Conservation (phyloP, 2,113 vertebrate genomes). For the Phalacrocorax pelagicus region DNA sequence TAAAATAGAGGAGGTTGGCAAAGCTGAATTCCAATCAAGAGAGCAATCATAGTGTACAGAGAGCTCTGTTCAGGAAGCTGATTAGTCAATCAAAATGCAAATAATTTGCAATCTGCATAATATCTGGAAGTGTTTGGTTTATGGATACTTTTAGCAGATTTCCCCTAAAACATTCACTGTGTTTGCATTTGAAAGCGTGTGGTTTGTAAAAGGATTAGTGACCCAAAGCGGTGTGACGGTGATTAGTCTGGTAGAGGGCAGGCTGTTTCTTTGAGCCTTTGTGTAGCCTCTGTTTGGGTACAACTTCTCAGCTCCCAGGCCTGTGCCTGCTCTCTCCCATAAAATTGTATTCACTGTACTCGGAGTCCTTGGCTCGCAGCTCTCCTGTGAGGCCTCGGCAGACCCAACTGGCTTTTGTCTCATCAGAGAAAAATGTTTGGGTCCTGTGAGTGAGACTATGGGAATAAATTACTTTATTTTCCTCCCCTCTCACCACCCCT, state of each 20-base stretch:
- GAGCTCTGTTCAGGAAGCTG: not conserved
- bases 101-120: not conserved
- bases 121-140: not conserved
- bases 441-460: not conserved
- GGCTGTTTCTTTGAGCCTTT: not conserved
- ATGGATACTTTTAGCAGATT: not conserved
- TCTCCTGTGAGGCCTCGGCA: not conserved
- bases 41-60: not conserved
- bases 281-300: not conserved
- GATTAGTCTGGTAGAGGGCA: not conserved
- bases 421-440: not conserved
- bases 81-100: conserved; percentile 35
- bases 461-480: not conserved
- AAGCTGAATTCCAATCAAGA: conserved; percentile 2
- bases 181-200: not conserved
- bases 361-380: not conserved
- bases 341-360: not conserved
- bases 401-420: not conserved
- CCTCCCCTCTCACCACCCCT: accelerated
- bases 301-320: not conserved
- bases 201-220: not conserved
- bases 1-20: not conserved
- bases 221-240: not conserved
- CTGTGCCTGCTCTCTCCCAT: not conserved
- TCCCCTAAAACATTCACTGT: not conserved